These are phyloP conservation scores for Schizopygopsis malacanthus DNA, from an alignment of 2,797 vertebrate species.

Conservation along the genomic window DNA sequence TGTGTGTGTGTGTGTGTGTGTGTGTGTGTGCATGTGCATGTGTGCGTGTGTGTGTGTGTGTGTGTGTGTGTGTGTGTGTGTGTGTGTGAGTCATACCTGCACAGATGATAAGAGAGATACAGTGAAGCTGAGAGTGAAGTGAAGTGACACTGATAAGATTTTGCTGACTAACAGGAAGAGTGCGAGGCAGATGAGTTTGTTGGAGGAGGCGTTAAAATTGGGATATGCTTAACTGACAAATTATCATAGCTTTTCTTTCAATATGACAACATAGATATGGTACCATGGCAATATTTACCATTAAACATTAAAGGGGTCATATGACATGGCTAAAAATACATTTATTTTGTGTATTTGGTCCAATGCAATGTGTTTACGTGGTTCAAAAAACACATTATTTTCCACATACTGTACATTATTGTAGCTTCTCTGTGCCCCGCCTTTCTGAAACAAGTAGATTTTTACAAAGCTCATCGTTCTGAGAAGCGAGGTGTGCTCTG, in stretches of 20 bases:
- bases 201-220: neutral
- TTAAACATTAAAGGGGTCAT: neutral
- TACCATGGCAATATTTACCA: neutral
- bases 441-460: too few species aligned
- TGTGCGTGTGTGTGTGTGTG: constrained; percentile 45
- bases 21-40: constrained; percentile 52
- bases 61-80: constrained; percentile 28
- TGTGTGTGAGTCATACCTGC: constrained; percentile 61
- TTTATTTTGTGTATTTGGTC: too few species aligned
- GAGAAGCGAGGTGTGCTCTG: too few species aligned
- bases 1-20: constrained; percentile 32
- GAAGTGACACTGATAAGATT: constrained; percentile 48
- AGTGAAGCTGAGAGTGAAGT: constrained; percentile 54
- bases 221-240: neutral
- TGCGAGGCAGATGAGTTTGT: constrained; percentile 46
- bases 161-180: constrained; percentile 53
- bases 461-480: too few species aligned
- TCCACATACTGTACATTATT: too few species aligned
- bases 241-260: neutral
- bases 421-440: too few species aligned
- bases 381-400: too few species aligned
- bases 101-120: constrained; percentile 56
- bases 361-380: too few species aligned
- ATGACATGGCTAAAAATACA: too few species aligned
- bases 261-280: neutral